These are phyloP conservation scores for Trichosurus vulpecula DNA, from an alignment of 2,797 vertebrate genomes.

Conservation along the genomic window DNA sequence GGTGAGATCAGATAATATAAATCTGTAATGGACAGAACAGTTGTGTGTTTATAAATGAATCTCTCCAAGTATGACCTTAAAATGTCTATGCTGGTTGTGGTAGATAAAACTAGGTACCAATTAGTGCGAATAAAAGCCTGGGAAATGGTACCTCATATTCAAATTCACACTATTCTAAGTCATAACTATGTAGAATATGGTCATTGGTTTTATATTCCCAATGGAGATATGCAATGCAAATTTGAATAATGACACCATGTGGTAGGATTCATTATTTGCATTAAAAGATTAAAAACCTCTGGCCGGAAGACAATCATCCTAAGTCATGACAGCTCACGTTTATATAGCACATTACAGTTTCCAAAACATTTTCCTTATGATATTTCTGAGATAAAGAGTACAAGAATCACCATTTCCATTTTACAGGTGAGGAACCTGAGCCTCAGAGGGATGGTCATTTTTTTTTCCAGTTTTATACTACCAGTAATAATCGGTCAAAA, in stretches of 20 bases:
- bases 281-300: neutral
- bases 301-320: neutral
- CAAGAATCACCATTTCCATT: neutral
- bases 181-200: neutral
- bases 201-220: neutral
- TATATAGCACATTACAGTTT: neutral
- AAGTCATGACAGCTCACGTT: neutral
- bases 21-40: neutral
- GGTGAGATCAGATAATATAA: neutral
- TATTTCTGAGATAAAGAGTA: neutral
- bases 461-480: neutral
- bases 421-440: neutral
- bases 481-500: too few relatives aligned
- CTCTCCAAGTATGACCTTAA: neutral
- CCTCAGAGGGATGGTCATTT: neutral
- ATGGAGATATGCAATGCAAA: neutral
- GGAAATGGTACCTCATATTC: too few relatives aligned
- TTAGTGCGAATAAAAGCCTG: neutral
- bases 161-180: neutral
- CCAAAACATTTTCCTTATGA: neutral
- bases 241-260: neutral
- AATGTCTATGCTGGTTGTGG: neutral
- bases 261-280: neutral
- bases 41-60: neutral
- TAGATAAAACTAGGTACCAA: neutral